These are phyloP conservation scores for Scatophagus argus DNA, from an alignment of 2,113 vertebrate genomes.

Conservation along the genomic window DNA sequence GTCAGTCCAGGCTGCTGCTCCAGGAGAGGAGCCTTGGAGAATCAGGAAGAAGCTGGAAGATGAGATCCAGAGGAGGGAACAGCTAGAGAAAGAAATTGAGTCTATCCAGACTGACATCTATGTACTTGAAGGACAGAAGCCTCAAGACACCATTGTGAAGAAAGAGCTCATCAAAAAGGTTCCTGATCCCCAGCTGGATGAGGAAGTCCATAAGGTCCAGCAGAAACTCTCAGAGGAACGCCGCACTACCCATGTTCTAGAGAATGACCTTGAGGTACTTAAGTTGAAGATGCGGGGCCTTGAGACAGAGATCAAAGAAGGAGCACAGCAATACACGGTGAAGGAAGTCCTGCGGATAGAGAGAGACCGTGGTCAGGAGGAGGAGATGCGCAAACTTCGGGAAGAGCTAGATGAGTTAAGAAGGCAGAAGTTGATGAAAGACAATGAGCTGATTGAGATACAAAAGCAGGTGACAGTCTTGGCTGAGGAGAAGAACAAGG, in stretches of 20 bases:
- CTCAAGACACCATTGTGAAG: constrained; percentile 90
- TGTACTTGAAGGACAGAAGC: constrained; percentile 89
- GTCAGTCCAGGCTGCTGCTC: constrained; percentile 66
- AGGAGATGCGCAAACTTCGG: constrained; percentile 89
- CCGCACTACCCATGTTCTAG: constrained; percentile 87
- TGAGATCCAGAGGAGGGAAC: constrained; percentile 90
- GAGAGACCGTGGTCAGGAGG: constrained; percentile 91
- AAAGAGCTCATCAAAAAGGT: constrained; percentile 94
- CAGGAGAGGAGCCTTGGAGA: constrained; percentile 89
- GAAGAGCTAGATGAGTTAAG: constrained; percentile 91
- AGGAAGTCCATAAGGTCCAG: constrained; percentile 89
- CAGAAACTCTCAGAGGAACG: constrained; percentile 91
- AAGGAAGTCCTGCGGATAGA: constrained; percentile 97
- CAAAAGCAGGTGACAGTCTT: constrained; percentile 88
- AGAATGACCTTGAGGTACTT: constrained; percentile 90
- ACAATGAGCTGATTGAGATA: constrained; percentile 88
- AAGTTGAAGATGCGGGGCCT: constrained; percentile 84
- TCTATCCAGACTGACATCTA: constrained; percentile 90
- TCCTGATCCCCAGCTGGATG: constrained; percentile 92
- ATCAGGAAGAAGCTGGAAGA: constrained; percentile 92
- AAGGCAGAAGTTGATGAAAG: constrained; percentile 88
- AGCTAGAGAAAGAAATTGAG: constrained; percentile 91
- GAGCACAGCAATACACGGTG: constrained; percentile 93
- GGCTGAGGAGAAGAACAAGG: constrained; percentile 88
- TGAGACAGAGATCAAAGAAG: constrained; percentile 88